A percentile compares a stretch with the other conserved stretches of the same genome.
phyloP scores from a whole-genome alignment of 2,113 vertebrate species.

The Pheucticus melanocephalus region DNA sequence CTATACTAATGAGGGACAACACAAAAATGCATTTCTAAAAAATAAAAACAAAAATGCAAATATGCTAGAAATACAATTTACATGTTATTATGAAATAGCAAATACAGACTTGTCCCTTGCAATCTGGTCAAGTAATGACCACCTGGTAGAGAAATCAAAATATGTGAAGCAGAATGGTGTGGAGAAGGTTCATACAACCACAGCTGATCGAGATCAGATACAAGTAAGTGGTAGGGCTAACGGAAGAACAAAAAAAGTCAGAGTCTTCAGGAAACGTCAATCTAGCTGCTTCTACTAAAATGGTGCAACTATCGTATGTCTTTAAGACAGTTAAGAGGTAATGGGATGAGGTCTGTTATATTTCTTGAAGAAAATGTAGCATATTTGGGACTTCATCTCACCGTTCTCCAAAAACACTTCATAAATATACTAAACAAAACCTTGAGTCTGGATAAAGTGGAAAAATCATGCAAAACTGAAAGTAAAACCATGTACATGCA shows the following conservation, averaged over 20 bases:
- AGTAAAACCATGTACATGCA: neutral
- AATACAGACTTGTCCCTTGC: neutral
- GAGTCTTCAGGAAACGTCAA: neutral
- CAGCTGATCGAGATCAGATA: neutral
- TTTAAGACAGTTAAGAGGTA: neutral
- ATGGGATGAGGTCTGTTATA: rapidly evolving
- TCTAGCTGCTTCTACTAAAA: neutral
- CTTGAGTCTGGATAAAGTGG: neutral
- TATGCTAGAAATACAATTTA: neutral
- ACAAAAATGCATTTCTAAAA: neutral
- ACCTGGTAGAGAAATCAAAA: neutral
- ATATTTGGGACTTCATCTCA: neutral
- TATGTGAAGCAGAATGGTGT: neutral
- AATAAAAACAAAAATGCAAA: neutral
- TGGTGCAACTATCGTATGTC: neutral
- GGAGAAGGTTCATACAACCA: neutral
- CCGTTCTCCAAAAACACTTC: neutral
- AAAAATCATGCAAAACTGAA: neutral
- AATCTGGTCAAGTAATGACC: neutral
- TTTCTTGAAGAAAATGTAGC: neutral
- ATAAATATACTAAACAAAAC: neutral
- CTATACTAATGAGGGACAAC: neutral
- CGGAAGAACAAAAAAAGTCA: neutral
- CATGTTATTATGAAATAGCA: neutral
- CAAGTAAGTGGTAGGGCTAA: neutral